phyloP scores from a whole-genome alignment of 2,888 invertebrate species.

The Drosophila multiciliata region DNA sequence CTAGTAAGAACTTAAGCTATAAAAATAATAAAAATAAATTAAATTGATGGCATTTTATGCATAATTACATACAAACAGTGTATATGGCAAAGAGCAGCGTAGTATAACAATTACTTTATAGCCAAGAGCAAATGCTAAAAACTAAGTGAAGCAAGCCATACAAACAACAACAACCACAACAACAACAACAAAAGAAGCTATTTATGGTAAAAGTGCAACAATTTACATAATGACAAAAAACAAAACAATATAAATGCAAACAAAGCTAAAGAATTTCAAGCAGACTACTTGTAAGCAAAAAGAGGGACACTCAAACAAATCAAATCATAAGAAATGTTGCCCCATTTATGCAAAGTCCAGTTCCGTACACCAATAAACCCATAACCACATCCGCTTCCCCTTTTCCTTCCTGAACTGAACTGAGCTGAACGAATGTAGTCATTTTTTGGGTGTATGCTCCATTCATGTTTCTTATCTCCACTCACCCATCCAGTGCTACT shows the following conservation, averaged over 20 bases:
- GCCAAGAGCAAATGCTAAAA: conserved; percentile 21
- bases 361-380: conserved; percentile 4
- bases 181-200: conserved; percentile 12
- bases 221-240: conserved; percentile 41
- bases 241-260: conserved; percentile 43
- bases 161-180: not conserved
- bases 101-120: conserved; percentile 48
- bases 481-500: not conserved
- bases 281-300: conserved; percentile 25
- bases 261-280: conserved; percentile 20
- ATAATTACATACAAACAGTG: conserved; percentile 16
- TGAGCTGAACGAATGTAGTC: not conserved
- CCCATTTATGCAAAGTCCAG: conserved; percentile 30
- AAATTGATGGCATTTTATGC: conserved; percentile 31
- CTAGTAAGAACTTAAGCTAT: conserved; percentile 49
- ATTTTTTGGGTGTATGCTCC: conserved; percentile 1
- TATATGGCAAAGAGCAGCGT: conserved; percentile 17
- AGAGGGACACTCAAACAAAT: conserved; percentile 30
- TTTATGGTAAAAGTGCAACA: conserved; percentile 46
- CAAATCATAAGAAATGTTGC: conserved; percentile 46
- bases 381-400: not conserved
- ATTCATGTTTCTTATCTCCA: not conserved
- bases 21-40: conserved; percentile 21
- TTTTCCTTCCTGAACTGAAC: not conserved
- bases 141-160: conserved; percentile 23